Conservation (phyloP, 2,113 vertebrate genomes). For the Caranx ignobilis region DNA sequence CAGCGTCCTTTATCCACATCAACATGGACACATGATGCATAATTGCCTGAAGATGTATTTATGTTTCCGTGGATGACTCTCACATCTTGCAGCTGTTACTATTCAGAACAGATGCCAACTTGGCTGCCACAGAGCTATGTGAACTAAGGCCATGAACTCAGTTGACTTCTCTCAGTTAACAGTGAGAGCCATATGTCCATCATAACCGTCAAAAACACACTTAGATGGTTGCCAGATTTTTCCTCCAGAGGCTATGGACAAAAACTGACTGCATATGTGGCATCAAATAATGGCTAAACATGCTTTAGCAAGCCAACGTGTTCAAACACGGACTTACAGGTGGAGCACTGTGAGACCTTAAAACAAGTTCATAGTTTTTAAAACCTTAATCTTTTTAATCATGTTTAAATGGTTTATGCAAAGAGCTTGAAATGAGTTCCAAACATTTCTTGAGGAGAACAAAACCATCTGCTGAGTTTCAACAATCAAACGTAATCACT, state of each 20-base stretch:
- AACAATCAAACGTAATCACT: background rate
- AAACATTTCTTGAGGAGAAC: background rate
- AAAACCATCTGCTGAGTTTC: background rate
- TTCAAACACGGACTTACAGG: background rate
- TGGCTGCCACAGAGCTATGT: background rate
- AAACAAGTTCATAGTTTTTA: background rate
- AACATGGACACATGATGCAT: slow-evolving; percentile 18
- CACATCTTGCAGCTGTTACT: slow-evolving; percentile 8
- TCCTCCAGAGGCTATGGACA: background rate
- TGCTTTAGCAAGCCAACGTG: background rate
- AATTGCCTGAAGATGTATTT: slow-evolving; percentile 42
- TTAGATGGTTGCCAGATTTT: background rate
- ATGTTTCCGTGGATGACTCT: slow-evolving; percentile 30
- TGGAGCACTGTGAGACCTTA: background rate
- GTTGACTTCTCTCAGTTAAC: background rate
- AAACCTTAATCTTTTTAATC: background rate
- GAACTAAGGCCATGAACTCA: background rate
- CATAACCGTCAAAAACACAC: background rate
- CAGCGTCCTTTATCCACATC: background rate
- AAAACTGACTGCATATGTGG: background rate
- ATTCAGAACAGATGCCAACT: slow-evolving; percentile 26
- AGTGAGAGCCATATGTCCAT: background rate
- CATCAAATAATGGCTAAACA: background rate
- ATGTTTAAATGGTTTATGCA: background rate
- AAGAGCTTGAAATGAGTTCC: background rate